A percentile compares a stretch with the other conserved stretches of the same genome.
Conservation (phyloP, 2,113 vertebrate genomes). For the Probosciger aterrimus region DNA sequence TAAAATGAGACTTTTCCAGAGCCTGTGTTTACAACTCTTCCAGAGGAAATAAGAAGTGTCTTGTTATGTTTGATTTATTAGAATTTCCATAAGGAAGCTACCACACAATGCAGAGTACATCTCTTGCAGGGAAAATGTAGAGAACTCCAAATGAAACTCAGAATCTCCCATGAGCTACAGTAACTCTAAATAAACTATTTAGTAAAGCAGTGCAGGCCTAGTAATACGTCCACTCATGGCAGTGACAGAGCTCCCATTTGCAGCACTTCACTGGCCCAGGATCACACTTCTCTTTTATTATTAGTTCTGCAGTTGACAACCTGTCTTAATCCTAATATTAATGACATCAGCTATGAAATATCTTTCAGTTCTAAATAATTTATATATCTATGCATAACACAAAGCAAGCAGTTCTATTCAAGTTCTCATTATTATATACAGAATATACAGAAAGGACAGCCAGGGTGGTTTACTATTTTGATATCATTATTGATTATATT, state of each 20-base stretch:
- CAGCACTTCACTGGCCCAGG: neutral
- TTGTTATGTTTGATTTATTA: slow-evolving; percentile 22
- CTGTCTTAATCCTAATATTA: neutral
- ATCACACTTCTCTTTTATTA: neutral
- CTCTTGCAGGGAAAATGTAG: neutral
- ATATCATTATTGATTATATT: neutral
- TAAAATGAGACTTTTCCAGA: slow-evolving; percentile 47
- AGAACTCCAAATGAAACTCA: neutral
- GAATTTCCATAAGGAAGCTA: neutral
- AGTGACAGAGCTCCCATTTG: neutral
- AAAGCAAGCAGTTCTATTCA: neutral
- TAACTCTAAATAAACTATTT: neutral
- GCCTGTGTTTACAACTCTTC: slow-evolving; percentile 20
- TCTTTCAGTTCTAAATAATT: neutral
- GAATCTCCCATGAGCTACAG: neutral
- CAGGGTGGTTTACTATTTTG: neutral
- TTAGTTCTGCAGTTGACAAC: neutral
- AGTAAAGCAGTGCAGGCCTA: neutral
- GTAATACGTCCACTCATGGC: neutral
- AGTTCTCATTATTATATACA: neutral
- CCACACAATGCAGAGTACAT: neutral
- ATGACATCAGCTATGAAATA: neutral
- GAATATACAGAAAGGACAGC: neutral
- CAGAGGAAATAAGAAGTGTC: slow-evolving; percentile 36
- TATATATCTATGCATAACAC: neutral